These are phyloP conservation scores for Geotrupes spiniger DNA, from an alignment of 2,888 invertebrate genomes.

Conservation along the genomic window DNA sequence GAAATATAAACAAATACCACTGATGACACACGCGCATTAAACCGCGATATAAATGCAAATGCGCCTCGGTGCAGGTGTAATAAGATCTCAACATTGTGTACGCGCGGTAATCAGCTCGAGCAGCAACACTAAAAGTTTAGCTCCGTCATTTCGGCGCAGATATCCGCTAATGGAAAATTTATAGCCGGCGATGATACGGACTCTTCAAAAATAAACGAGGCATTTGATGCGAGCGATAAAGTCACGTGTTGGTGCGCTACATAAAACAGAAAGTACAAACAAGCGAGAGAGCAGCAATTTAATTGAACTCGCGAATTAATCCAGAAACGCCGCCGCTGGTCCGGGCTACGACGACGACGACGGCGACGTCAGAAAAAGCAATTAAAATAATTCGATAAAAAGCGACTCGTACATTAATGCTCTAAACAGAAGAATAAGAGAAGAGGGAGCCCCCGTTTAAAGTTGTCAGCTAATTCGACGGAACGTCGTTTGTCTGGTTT, in stretches of 20 bases:
- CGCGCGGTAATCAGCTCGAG: too few species aligned
- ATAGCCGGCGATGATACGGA: constrained; percentile 19
- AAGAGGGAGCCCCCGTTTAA: constrained; percentile 5
- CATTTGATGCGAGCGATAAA: constrained; percentile 22
- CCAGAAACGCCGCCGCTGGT: constrained; percentile 32
- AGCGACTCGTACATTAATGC: constrained; percentile 31
- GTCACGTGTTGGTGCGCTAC: constrained; percentile 23
- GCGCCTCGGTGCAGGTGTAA: too few species aligned
- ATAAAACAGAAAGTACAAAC: constrained; percentile 23
- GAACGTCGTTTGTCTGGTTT: constrained; percentile 38
- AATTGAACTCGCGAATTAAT: constrained; percentile 33
- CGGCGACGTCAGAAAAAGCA: constrained; percentile 32
- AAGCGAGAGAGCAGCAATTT: constrained; percentile 26
- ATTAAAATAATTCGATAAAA: constrained; percentile 42
- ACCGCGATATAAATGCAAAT: too few species aligned
- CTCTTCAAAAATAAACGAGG: constrained; percentile 25
- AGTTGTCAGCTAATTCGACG: constrained; percentile 33
- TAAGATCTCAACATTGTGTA: too few species aligned
- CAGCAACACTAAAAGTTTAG: too few species aligned
- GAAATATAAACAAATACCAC: too few species aligned
- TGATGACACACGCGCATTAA: too few species aligned
- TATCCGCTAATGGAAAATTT: constrained; percentile 20
- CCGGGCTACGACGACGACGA: too few species aligned
- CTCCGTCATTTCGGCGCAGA: too few species aligned
- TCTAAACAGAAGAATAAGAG: constrained; percentile 22